Evolutionary conservation across 2,888 invertebrate genomes (phyloP).

Genomic region (Hipparchia semele): DNA sequence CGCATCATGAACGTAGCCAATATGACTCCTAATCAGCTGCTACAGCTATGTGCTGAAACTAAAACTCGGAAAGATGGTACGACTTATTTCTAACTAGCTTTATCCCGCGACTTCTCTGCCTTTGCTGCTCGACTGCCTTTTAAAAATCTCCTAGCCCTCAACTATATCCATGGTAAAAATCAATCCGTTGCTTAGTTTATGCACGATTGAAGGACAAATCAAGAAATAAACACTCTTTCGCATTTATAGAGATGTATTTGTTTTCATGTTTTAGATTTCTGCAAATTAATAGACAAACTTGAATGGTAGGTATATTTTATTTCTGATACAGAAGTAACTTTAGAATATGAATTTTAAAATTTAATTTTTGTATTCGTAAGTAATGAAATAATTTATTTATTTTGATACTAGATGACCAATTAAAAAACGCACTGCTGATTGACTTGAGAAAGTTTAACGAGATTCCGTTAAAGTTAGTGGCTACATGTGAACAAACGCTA

Average conservation of each 20-base stretch:
- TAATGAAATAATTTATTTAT: neutral
- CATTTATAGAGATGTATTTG: too few relatives aligned
- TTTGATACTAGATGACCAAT: conserved; percentile 37
- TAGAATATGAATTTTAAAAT: neutral
- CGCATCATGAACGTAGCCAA: conserved; percentile 67
- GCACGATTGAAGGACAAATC: too few relatives aligned
- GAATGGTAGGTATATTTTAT: too few relatives aligned
- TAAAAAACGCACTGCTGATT: conserved; percentile 44
- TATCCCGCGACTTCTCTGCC: too few relatives aligned
- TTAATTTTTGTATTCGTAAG: neutral
- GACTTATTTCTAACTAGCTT: neutral
- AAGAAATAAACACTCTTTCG: too few relatives aligned
- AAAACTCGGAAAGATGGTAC: conserved; percentile 38
- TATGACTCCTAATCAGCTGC: conserved; percentile 62
- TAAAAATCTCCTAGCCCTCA: neutral
- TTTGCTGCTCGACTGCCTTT: too few relatives aligned
- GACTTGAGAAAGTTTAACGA: conserved; percentile 61
- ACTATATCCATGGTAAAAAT: too few relatives aligned
- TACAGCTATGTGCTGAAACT: conserved; percentile 58
- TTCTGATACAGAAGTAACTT: neutral
- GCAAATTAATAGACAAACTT: too few relatives aligned
- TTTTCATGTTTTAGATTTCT: too few relatives aligned
- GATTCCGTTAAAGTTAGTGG: conserved; percentile 62
- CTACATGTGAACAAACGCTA: conserved; percentile 65
- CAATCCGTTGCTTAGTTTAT: too few relatives aligned